Conservation (phyloP, 2,888 invertebrate genomes). For the Metalampra italica region DNA sequence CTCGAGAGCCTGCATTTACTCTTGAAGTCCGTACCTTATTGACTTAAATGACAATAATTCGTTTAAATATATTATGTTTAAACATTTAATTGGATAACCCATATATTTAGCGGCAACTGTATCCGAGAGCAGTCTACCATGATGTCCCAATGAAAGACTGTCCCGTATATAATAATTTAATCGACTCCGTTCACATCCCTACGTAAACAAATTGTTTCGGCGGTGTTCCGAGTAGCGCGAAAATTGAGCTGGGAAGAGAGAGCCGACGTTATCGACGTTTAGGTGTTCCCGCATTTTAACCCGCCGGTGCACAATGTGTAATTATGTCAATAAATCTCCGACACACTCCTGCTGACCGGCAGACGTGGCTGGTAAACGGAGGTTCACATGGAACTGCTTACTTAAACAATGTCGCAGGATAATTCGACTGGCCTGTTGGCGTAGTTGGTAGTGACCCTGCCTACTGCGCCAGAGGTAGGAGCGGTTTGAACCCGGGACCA, state of each 20-base stretch:
- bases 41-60: no score
- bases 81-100: no score
- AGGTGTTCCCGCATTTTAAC: constrained; percentile 20
- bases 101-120: no score
- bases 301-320: constrained; percentile 17
- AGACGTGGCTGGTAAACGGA: background rate
- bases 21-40: no score
- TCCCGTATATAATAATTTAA: constrained; percentile 1
- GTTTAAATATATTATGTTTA: no score
- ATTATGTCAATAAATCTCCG: constrained; percentile 34
- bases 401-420: background rate
- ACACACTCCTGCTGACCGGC: constrained; percentile 16
- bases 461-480: no score
- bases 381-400: background rate
- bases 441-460: no score
- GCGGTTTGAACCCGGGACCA: no score
- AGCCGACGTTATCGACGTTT: constrained; percentile 16
- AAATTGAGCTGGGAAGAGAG: constrained; percentile 15
- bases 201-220: constrained; percentile 37
- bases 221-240: constrained; percentile 17
- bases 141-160: background rate
- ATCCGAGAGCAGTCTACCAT: no score
- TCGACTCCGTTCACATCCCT: constrained; percentile 4
- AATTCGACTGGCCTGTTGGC: no score
- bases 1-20: no score